These are phyloP conservation scores for Platyura marginata DNA, from an alignment of 1,140 invertebrate species.

Conservation along the genomic window DNA sequence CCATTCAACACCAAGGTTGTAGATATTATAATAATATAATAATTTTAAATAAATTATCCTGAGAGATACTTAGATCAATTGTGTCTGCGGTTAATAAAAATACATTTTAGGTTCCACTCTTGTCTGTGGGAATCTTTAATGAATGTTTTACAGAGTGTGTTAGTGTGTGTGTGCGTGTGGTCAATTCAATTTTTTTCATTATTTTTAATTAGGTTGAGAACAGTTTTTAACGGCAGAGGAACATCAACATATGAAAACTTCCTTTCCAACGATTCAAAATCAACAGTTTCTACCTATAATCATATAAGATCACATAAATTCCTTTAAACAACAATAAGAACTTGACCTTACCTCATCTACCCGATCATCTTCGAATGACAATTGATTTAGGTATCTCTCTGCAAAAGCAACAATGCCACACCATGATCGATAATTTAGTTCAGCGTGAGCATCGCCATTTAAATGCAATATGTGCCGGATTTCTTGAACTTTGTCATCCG, in stretches of 20 bases:
- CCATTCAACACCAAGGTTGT: no score
- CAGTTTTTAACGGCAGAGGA: not conserved
- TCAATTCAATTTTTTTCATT: no score
- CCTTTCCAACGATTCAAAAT: conserved; percentile 20
- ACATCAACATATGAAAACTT: conserved; percentile 6
- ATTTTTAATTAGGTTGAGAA: not conserved
- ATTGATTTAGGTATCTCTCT: conserved; percentile 27
- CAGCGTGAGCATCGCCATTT: conserved; percentile 1
- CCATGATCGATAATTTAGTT: conserved; percentile 30
- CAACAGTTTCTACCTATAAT: conserved; percentile 16
- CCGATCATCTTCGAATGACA: conserved; percentile 17
- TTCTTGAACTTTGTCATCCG: conserved; percentile 12
- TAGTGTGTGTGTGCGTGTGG: no score
- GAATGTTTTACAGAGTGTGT: no score
- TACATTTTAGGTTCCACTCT: no score
- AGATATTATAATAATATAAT: no score
- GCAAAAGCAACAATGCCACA: conserved; percentile 35
- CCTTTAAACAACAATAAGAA: not conserved
- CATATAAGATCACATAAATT: not conserved
- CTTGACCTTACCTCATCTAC: conserved; percentile 13
- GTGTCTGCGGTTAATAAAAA: no score
- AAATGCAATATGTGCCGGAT: conserved; percentile 9
- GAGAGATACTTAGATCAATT: no score
- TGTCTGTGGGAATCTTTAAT: no score
- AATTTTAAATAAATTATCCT: no score